A percentile compares a stretch with the other conserved stretches of the same genome.
phyloP scores from a whole-genome alignment of 2,797 vertebrate species.

The Clarias platycephalus region DNA sequence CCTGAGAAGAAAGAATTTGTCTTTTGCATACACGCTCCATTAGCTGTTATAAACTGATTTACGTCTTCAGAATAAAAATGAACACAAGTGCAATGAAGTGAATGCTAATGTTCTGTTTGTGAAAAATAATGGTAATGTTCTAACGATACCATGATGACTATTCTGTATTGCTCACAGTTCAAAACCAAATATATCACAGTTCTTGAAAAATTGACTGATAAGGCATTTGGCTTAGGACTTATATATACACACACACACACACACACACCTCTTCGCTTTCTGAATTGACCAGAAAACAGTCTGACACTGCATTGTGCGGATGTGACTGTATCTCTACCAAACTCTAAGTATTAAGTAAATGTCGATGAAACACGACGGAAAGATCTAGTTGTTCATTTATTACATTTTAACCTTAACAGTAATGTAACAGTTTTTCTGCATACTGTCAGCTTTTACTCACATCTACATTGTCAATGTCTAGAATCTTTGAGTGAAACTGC shows the following conservation, averaged over 20 bases:
- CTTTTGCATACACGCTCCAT: conserved; percentile 19
- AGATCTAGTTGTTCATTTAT: too few relatives aligned
- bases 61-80: conserved; percentile 3
- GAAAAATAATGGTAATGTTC: background rate
- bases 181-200: background rate
- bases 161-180: background rate
- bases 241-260: too few relatives aligned
- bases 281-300: too few relatives aligned
- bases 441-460: conserved; percentile 72
- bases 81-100: background rate
- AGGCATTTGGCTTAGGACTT: too few relatives aligned
- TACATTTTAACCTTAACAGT: background rate
- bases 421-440: background rate
- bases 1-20: conserved; percentile 13
- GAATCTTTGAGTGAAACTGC: conserved; percentile 88
- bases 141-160: background rate
- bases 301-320: too few relatives aligned
- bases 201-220: background rate
- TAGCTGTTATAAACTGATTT: conserved; percentile 14
- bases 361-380: too few relatives aligned
- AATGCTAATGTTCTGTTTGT: conserved; percentile 14
- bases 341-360: too few relatives aligned
- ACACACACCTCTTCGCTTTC: too few relatives aligned
- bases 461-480: conserved; percentile 92
- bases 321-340: too few relatives aligned